phyloP scores from a whole-genome alignment of 2,113 vertebrate species.

The Anseranas semipalmata region DNA sequence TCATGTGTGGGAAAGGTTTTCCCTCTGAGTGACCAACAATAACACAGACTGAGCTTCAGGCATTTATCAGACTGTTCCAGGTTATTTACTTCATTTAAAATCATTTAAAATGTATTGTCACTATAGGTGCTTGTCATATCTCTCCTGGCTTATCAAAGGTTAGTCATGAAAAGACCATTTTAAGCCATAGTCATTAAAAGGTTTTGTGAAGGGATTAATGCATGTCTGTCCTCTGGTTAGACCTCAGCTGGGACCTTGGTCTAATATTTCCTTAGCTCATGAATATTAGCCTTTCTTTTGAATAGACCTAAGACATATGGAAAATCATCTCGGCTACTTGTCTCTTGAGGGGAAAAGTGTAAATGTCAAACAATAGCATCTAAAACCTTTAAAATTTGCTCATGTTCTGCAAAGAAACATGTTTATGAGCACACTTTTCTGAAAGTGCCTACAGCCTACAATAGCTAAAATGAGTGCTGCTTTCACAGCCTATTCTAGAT shows the following conservation, averaged over 20 bases:
- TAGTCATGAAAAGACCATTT: not conserved
- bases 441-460: not conserved
- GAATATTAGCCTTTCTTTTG: constrained; percentile 18
- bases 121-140: not conserved
- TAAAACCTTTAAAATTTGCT: not conserved
- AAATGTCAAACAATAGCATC: not conserved
- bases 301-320: not conserved
- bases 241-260: not conserved
- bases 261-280: not conserved
- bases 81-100: constrained; percentile 18
- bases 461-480: not conserved
- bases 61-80: constrained; percentile 25
- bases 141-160: constrained; percentile 24
- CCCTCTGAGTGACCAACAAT: not conserved
- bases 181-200: not conserved
- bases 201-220: not conserved
- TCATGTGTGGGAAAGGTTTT: not conserved
- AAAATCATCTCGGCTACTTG: not conserved
- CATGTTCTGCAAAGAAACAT: not conserved
- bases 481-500: not conserved
- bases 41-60: not conserved
- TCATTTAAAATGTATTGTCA: not conserved
- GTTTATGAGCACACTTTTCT: not conserved
- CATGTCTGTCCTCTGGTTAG: not conserved
- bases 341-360: not conserved